Conservation (phyloP, 2,797 vertebrate genomes). For the Danio kyathit region DNA sequence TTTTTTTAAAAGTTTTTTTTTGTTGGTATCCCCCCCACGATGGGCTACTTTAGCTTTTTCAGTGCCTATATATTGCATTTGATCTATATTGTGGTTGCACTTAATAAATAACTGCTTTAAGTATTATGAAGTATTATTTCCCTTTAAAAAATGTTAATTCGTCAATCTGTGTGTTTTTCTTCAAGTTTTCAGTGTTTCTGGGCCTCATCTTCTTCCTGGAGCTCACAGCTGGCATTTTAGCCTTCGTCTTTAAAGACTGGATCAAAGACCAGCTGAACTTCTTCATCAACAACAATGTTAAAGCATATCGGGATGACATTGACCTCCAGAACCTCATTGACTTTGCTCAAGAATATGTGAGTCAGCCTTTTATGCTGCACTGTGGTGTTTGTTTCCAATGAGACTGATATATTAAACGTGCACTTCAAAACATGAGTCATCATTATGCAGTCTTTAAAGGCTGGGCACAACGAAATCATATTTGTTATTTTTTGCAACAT, state of each 20-base stretch:
- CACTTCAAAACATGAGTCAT: neutral
- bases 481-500: too few species aligned
- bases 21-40: too few species aligned
- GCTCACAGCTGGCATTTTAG: slow-evolving; percentile 90
- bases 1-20: too few species aligned
- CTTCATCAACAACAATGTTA: slow-evolving; percentile 95
- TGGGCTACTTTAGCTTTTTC: too few species aligned
- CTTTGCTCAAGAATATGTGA: slow-evolving; percentile 95
- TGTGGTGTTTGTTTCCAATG: slow-evolving; percentile 43
- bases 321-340: slow-evolving; percentile 96
- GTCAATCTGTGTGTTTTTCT: neutral
- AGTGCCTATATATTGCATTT: too few species aligned
- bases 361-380: slow-evolving; percentile 66
- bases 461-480: too few species aligned
- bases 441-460: neutral
- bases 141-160: neutral
- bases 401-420: neutral
- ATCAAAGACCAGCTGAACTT: slow-evolving; percentile 95
- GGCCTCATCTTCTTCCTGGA: slow-evolving; percentile 96
- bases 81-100: too few species aligned
- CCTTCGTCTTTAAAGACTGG: slow-evolving; percentile 96
- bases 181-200: slow-evolving; percentile 92
- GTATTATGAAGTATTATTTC: neutral
- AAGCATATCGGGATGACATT: slow-evolving; percentile 95
- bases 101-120: too few species aligned